Percentiles rank a stretch among this genome's conserved stretches.
phyloP scores from a whole-genome alignment of 2,113 vertebrate genomes.

The Ceuthmochares aereus region DNA sequence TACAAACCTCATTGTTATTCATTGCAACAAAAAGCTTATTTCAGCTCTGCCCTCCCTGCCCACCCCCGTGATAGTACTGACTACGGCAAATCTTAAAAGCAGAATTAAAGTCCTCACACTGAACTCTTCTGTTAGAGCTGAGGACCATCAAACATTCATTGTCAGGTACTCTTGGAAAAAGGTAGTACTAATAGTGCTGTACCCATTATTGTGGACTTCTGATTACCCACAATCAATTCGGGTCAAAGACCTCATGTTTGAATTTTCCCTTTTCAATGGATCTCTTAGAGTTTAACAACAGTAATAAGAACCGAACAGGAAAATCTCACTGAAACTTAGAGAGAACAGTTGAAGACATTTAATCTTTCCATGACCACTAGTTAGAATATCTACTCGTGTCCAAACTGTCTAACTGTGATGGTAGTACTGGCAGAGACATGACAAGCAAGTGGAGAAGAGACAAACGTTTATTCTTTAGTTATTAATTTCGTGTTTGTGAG shows the following conservation, averaged over 20 bases:
- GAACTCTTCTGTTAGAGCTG: background rate
- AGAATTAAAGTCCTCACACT: background rate
- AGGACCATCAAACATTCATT: background rate
- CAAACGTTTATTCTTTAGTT: background rate
- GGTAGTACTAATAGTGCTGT: background rate
- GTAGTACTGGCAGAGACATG: background rate
- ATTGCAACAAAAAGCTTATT: background rate
- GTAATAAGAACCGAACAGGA: background rate
- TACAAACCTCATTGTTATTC: background rate
- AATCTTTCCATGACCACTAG: background rate
- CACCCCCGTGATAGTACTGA: background rate
- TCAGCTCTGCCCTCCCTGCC: background rate
- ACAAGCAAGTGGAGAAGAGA: background rate
- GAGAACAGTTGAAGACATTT: background rate
- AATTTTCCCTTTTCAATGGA: background rate
- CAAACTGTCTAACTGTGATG: background rate
- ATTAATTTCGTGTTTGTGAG: background rate
- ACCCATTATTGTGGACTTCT: background rate
- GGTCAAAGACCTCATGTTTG: background rate
- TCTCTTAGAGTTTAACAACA: background rate
- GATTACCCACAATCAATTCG: background rate
- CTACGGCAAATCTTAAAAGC: background rate
- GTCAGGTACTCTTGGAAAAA: background rate
- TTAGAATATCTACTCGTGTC: background rate
- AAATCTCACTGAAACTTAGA: background rate